Base-by-base conservation (phyloP, 1,140 invertebrate species). In the Bombus impatiens region DNA sequence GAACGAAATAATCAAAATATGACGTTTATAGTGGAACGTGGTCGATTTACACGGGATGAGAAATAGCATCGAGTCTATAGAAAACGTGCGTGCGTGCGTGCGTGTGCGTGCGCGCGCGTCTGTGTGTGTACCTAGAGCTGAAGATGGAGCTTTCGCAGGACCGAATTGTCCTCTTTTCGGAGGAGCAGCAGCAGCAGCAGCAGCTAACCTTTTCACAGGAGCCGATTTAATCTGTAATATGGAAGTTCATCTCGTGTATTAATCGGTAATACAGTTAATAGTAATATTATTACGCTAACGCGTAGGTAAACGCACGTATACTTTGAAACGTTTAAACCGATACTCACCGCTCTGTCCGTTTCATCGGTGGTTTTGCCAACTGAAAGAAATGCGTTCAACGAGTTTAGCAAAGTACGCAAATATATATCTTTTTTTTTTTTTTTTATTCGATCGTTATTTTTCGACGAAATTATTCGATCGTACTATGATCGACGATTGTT, bases 291-390 rank as follows among this genome's bases (percentile, higher is more conserved):
- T 5, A 47, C 44, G 44, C 0, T 35, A 47, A 47, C 44, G 44
- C 44, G 44, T 47, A 18, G 5, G 47, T 18, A 18, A 47, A 47
- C 5, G 15, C 15, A 5, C 15, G 44, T 47, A 18, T 1, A 53
- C 0, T 53, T 18, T 53, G 15, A 47, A 47, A 47, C 18, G 25
- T 62, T 62, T 15, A 28, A 68, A 47, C 15, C 59, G 40, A 77
- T 62, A 92, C 94, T 94, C 77, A 95, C 94, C 62, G 91, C 93
- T 93, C 94, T 92, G 47, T 95, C 94, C 25, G 92, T 88, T 76
- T 95, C 94, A 42, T 95, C 94, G 0, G 53, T 68, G 12, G 94
- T 92, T 86, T 91, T 94, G 22, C 93, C 94, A 89, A 94, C 94
- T 95, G 91, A n/a, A 93, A 94, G 74, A 85, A 68, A 28, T 9